phyloP scores from a whole-genome alignment of 2,113 vertebrate species.

The Cercocebus atys region DNA sequence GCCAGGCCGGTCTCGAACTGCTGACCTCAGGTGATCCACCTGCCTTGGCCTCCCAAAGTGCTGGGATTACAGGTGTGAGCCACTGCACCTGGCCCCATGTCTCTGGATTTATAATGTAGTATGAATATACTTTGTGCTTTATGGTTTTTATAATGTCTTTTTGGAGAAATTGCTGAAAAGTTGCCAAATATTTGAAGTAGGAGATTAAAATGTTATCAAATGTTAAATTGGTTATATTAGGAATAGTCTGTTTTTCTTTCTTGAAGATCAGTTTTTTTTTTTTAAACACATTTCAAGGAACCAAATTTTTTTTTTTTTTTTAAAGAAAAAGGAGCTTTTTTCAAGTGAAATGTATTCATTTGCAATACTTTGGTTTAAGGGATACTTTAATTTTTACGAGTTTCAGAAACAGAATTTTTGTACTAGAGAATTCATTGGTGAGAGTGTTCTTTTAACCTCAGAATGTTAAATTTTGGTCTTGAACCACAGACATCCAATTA shows the following conservation, averaged over 20 bases:
- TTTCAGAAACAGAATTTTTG: conserved; percentile 58
- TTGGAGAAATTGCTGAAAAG: conserved; percentile 71
- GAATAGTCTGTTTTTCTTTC: conserved; percentile 67
- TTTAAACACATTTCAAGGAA: conserved; percentile 47
- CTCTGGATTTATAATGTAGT: conserved; percentile 25
- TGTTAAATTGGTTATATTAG: conserved; percentile 77
- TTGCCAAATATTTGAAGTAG: conserved; percentile 80
- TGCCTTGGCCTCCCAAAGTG: no score
- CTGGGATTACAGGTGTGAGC: no score
- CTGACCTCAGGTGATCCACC: no score
- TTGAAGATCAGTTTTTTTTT: conserved; percentile 57
- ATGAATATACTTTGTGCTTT: conserved; percentile 67
- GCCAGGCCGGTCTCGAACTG: no score
- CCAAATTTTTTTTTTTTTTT: conserved; percentile 44
- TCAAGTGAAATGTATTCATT: conserved; percentile 68
- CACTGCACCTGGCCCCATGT: no score
- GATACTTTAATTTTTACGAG: conserved; percentile 52
- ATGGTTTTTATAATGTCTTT: conserved; percentile 56
- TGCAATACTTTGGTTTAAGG: conserved; percentile 48
- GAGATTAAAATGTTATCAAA: conserved; percentile 80
- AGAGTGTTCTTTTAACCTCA: conserved; percentile 80
- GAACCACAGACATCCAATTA: conserved; percentile 76
- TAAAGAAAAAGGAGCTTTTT: conserved; percentile 51
- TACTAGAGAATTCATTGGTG: background rate
- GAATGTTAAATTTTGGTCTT: conserved; percentile 78